Evolutionary conservation across 2,888 invertebrate genomes (phyloP).

Genomic region (Lithophane ornitopus): DNA sequence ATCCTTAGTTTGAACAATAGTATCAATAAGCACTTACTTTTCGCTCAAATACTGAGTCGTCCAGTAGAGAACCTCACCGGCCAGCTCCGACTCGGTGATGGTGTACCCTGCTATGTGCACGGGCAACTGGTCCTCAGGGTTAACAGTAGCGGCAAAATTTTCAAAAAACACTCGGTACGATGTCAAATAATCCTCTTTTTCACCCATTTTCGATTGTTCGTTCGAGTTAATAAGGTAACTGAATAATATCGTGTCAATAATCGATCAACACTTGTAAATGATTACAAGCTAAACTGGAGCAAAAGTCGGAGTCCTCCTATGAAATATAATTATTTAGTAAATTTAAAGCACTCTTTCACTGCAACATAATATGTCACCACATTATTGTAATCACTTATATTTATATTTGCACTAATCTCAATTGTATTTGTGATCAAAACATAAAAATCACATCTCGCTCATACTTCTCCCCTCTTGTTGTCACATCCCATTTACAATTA

Average conservation of each 20-base stretch:
- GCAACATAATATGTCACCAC: slow-evolving; percentile 66
- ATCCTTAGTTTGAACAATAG: slow-evolving; percentile 9
- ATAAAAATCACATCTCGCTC: slow-evolving; percentile 80
- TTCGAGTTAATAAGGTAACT: slow-evolving; percentile 60
- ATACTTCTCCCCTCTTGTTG: slow-evolving; percentile 63
- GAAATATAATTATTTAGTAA: slow-evolving; percentile 56
- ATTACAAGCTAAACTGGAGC: slow-evolving; percentile 64
- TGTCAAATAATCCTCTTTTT: slow-evolving; percentile 93
- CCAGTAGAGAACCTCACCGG: slow-evolving; percentile 94
- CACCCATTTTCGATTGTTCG: slow-evolving; percentile 81
- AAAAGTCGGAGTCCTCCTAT: slow-evolving; percentile 59
- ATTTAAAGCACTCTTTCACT: slow-evolving; percentile 67
- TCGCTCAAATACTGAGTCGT: slow-evolving; percentile 94
- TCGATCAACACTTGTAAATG: slow-evolving; percentile 75
- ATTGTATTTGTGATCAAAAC: slow-evolving; percentile 80
- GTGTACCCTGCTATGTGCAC: slow-evolving; percentile 93
- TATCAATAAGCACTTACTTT: slow-evolving; percentile 91
- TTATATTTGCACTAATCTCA: slow-evolving; percentile 60
- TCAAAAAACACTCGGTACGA: slow-evolving; percentile 93
- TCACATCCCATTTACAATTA: slow-evolving; percentile 62
- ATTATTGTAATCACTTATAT: slow-evolving; percentile 59
- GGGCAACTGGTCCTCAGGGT: slow-evolving; percentile 94
- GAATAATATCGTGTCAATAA: slow-evolving; percentile 70
- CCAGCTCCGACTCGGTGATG: slow-evolving; percentile 92
- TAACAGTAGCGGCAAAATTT: slow-evolving; percentile 92